Evolutionary conservation across 2,888 invertebrate species (phyloP).

Genomic region (Rhagonycha fulva): DNA sequence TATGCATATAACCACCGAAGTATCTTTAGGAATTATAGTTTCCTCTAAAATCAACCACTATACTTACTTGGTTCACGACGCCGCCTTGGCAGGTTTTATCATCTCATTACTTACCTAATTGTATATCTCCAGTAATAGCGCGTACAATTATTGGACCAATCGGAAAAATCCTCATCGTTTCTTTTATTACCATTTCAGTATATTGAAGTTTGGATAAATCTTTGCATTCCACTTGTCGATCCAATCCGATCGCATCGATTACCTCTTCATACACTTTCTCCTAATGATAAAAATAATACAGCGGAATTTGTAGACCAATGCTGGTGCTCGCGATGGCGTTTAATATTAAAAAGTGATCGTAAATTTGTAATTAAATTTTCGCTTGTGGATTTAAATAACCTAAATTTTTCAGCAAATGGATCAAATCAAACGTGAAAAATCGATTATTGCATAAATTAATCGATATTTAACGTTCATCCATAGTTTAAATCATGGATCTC

Average conservation of each 20-base stretch:
- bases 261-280: slow-evolving; percentile 30
- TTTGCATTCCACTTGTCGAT: not conserved
- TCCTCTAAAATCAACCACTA: not conserved
- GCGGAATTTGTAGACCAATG: no score
- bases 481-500: no score
- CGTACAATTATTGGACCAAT: slow-evolving; percentile 16
- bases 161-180: slow-evolving; percentile 29
- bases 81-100: no score
- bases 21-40: not conserved
- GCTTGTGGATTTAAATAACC: no score
- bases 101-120: slow-evolving; percentile 11
- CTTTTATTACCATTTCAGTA: slow-evolving; percentile 30
- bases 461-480: no score
- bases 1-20: not conserved
- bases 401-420: no score
- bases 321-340: no score
- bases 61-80: no score
- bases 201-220: slow-evolving; percentile 24
- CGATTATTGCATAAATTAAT: no score
- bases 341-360: no score
- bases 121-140: slow-evolving; percentile 17
- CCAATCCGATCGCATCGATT: slow-evolving; percentile 13
- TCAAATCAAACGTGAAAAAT: no score
- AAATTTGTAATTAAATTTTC: no score
- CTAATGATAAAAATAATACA: not conserved